Evolutionary conservation across 2,888 invertebrate genomes (phyloP), one percentile per base, ranked within the genome.

Genomic region (Agapostemon virescens): DNA sequence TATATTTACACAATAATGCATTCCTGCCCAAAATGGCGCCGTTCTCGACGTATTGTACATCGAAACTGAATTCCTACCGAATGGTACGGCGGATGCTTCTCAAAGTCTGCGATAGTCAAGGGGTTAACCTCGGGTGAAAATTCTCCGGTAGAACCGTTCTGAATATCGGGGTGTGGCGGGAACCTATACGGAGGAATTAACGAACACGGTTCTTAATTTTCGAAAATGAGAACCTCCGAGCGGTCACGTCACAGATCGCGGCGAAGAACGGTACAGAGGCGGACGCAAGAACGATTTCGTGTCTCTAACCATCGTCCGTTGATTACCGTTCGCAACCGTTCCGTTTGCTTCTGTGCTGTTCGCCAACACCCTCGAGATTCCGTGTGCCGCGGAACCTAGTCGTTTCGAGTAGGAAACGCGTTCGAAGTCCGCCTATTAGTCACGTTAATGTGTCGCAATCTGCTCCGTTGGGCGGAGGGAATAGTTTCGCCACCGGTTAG

Each of bases 151-250:
- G 2, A 49, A 2, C n/a, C 2, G 9, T n/a, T n/a, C 7, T 49
- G 38, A 55, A 36, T 6, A 33, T 4, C 11, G 13, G 52, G 68
- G 66, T 49, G 55, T 36, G 36, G 76, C 64, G 64, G 69, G 69
- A 23, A 55, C 58, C 66, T 63, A 58, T 67, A 67, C 58, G 17
- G 30, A 30, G 63, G 40, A 64, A 69, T 69, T 79, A 85, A 85
- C 67, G 64, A 30, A 33, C 26, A 61, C 61, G 70, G 30, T 30
- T 67, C 11, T 23, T 45, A 69, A 61, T 30, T 63, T 69, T 11
- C 42, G 38, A 36, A 73, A 38, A 76, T 55, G 40, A 26, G n/a
- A 40, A 26, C 45, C 42, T 45, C 20, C 40, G 17, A 64, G 67
- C 66, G 17, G 61, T 69, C 76, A 33, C 63, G 55, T 69, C 20